Conservation (phyloP, 23 tunicate genomes). For the Diplosoma virens region DNA sequence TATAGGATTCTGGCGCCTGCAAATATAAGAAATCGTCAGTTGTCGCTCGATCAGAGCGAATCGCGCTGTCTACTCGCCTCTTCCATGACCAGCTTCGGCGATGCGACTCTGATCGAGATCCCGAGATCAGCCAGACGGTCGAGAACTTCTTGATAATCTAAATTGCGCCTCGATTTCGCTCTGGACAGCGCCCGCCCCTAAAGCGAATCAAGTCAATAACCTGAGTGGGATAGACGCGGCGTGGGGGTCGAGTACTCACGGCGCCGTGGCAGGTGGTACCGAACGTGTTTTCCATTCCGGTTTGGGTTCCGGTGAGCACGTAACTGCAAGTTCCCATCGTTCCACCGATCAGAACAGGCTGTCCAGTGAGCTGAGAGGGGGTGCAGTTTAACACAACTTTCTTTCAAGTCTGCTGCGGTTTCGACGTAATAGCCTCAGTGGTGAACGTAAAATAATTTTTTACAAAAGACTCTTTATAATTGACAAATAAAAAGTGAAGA, state of each 20-base stretch:
- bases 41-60: background rate
- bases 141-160: slow-evolving; percentile 90
- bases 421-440: background rate
- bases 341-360: slow-evolving; percentile 98
- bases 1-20: slow-evolving; percentile 98
- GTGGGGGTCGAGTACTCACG: too few species aligned
- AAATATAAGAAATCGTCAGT: background rate
- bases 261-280: slow-evolving; percentile 99
- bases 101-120: slow-evolving; percentile 94
- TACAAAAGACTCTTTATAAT: background rate
- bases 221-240: too few species aligned
- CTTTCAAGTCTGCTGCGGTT: too few species aligned
- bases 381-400: too few species aligned
- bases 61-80: slow-evolving; percentile 41
- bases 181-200: slow-evolving; percentile 96
- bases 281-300: slow-evolving; percentile 88
- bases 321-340: slow-evolving; percentile 99
- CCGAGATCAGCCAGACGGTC: slow-evolving; percentile 81
- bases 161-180: slow-evolving; percentile 88
- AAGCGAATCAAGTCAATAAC: too few species aligned
- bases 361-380: slow-evolving; percentile 84
- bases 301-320: slow-evolving; percentile 95
- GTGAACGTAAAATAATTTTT: background rate
- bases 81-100: slow-evolving; percentile 99
- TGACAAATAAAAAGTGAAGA: too few species aligned